Evolutionary conservation across 2,888 invertebrate genomes (phyloP).

Genomic region (Villa cingulata): DNA sequence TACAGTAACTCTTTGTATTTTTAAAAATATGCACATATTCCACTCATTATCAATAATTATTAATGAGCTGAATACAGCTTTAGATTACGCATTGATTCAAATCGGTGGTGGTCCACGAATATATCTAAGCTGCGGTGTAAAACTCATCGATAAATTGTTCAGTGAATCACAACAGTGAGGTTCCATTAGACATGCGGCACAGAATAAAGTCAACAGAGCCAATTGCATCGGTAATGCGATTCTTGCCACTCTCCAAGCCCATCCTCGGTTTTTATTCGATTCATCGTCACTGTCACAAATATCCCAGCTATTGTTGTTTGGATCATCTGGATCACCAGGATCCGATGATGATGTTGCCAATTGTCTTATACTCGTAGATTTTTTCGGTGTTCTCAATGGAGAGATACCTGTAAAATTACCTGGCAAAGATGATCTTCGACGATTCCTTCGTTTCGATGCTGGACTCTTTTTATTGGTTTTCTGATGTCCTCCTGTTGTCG

Average conservation of each 20-base stretch:
- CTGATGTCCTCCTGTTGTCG: constrained; percentile 1
- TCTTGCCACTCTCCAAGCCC: constrained; percentile 53
- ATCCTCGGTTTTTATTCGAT: constrained; percentile 25
- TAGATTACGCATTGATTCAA: constrained; percentile 39
- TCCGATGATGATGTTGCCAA: constrained; percentile 5
- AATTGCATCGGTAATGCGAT: constrained; percentile 59
- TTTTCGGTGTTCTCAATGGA: background rate
- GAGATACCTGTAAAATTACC: background rate
- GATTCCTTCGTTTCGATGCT: constrained; percentile 17
- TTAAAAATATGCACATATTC: background rate
- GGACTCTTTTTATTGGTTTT: constrained; percentile 14
- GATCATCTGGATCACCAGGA: constrained; percentile 22
- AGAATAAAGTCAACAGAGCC: constrained; percentile 52
- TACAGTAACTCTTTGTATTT: background rate
- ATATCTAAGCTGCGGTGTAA: constrained; percentile 61
- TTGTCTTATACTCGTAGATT: background rate
- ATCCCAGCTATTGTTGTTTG: constrained; percentile 17
- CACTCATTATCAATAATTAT: background rate
- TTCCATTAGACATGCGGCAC: constrained; percentile 55
- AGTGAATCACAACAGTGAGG: constrained; percentile 62
- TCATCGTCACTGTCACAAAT: constrained; percentile 17
- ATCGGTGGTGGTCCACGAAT: constrained; percentile 64
- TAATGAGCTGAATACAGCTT: background rate
- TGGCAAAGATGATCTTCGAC: constrained; percentile 12
- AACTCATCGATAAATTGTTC: constrained; percentile 55